Conservation (phyloP, 2,888 invertebrate genomes). For the Dasypolia templi region DNA sequence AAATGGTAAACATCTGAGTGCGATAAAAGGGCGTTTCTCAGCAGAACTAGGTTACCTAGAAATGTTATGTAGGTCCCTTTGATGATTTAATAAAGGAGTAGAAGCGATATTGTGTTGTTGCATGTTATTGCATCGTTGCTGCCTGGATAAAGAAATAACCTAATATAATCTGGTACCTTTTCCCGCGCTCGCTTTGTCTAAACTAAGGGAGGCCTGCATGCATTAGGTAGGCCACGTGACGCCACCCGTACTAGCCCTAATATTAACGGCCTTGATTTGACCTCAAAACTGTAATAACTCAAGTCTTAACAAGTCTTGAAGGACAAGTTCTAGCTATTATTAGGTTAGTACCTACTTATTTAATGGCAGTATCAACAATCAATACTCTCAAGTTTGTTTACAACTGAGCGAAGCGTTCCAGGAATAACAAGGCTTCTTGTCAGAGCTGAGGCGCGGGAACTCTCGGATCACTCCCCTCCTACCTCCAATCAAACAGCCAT, state of each 20-base stretch:
- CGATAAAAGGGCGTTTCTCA: constrained; percentile 27
- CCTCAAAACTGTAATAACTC: not conserved
- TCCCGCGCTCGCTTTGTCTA: not conserved
- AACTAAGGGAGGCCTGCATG: not conserved
- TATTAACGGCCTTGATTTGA: not conserved
- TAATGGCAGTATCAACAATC: constrained; percentile 38
- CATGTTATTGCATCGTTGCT: not conserved
- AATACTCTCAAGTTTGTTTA: constrained; percentile 46
- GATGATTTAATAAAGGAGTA: not conserved
- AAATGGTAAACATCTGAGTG: constrained; percentile 4
- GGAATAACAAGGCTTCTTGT: constrained; percentile 42
- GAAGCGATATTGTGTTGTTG: not conserved
- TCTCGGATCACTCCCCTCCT: constrained; percentile 28
- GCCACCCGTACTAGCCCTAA: not conserved
- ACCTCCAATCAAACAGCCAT: constrained; percentile 23
- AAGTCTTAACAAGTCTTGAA: not conserved
- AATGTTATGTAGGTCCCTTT: not conserved
- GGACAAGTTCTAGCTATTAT: not conserved
- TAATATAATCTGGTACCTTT: not conserved
- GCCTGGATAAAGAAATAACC: not conserved
- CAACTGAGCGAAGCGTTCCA: constrained; percentile 50
- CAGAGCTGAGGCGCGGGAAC: constrained; percentile 20
- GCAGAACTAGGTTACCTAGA: constrained; percentile 30
- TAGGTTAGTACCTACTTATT: constrained; percentile 1
- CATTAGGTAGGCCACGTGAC: not conserved